These are phyloP conservation scores for Xestia sexstrigata DNA, from an alignment of 2,888 invertebrate species.

Conservation along the genomic window DNA sequence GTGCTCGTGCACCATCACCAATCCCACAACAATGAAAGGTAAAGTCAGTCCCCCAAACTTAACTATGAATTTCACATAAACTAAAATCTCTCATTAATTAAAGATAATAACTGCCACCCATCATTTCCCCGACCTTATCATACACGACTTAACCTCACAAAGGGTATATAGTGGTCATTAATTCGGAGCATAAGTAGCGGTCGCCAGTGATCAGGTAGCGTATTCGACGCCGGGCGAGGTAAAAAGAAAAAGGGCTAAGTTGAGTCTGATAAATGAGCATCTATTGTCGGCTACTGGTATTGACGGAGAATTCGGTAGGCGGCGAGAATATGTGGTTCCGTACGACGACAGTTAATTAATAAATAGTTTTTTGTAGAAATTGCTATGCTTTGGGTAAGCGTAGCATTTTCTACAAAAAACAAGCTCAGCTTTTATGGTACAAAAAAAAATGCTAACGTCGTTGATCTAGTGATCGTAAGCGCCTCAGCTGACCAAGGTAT, in stretches of 20 bases:
- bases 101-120: slow-evolving; percentile 62
- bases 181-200: slow-evolving; percentile 68
- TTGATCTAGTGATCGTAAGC: background rate
- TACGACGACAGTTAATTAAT: slow-evolving; percentile 31
- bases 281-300: slow-evolving; percentile 75
- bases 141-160: slow-evolving; percentile 62
- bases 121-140: slow-evolving; percentile 65
- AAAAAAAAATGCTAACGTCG: background rate
- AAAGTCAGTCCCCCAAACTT: slow-evolving; percentile 38
- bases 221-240: slow-evolving; percentile 64
- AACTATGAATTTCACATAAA: slow-evolving; percentile 60
- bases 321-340: slow-evolving; percentile 55
- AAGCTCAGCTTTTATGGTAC: background rate
- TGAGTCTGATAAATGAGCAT: slow-evolving; percentile 74
- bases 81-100: slow-evolving; percentile 57
- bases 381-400: background rate
- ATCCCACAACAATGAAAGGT: slow-evolving; percentile 26
- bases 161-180: slow-evolving; percentile 66
- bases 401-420: too few species aligned
- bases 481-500: background rate
- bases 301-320: slow-evolving; percentile 57
- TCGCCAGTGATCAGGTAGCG: slow-evolving; percentile 71
- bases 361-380: too few species aligned
- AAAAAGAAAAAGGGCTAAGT: slow-evolving; percentile 68
- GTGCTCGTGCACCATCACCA: background rate